Percentiles rank a stretch among this genome's conserved stretches.
Evolutionary conservation across 2,888 invertebrate species (phyloP).

Genomic region (Leptopterna dolabrata): DNA sequence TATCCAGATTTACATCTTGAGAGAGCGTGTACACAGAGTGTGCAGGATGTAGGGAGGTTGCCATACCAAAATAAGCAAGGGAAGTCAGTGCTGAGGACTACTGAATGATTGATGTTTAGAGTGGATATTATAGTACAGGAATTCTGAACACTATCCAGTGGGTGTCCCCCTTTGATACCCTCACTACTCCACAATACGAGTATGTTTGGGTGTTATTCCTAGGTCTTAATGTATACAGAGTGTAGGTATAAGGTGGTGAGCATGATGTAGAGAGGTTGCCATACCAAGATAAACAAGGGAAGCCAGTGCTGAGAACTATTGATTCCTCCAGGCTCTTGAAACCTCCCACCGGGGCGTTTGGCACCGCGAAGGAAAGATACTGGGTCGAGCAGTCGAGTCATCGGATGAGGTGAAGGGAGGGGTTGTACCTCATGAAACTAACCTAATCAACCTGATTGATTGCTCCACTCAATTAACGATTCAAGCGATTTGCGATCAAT

Average conservation of each 20-base stretch:
- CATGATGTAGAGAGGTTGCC: not conserved
- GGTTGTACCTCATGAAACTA: conserved; percentile 26
- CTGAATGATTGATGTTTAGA: too few relatives aligned
- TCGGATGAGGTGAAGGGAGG: not conserved
- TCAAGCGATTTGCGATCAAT: conserved; percentile 43
- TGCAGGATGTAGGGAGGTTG: not conserved
- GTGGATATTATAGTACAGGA: too few relatives aligned
- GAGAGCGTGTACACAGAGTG: not conserved
- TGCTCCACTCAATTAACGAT: not conserved
- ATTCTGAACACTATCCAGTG: too few relatives aligned
- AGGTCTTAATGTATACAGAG: not conserved
- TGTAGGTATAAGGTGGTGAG: not conserved
- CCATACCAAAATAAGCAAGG: conserved; percentile 14
- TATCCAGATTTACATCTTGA: too few relatives aligned
- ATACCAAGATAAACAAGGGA: conserved; percentile 28
- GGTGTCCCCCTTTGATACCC: too few relatives aligned
- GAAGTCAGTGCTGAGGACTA: not conserved
- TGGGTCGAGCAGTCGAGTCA: not conserved
- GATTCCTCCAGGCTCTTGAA: conserved; percentile 14
- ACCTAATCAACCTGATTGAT: conserved; percentile 46
- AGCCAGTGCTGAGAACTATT: conserved; percentile 4
- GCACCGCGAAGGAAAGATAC: not conserved
- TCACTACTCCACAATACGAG: too few relatives aligned
- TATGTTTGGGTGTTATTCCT: too few relatives aligned
- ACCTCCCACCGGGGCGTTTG: conserved; percentile 12